Conservation (phyloP, 2,888 invertebrate species). For the Conops quadrifasciatus region DNA sequence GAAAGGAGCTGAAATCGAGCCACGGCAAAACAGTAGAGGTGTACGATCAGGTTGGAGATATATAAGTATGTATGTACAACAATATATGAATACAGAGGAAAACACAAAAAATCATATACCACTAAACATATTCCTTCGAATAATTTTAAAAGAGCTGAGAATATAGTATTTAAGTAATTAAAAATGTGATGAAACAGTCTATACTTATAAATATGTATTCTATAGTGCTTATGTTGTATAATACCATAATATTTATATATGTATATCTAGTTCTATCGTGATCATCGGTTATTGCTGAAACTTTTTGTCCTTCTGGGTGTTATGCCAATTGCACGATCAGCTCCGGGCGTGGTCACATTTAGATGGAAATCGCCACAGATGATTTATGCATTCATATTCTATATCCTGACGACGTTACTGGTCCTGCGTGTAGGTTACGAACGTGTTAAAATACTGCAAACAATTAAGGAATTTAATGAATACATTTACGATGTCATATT, state of each 20-base stretch:
- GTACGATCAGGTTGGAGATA: constrained; percentile 65
- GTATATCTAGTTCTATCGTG: constrained; percentile 69
- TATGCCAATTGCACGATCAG: constrained; percentile 71
- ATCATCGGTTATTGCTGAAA: constrained; percentile 72
- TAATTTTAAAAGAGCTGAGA: too few relatives aligned
- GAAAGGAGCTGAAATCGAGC: constrained; percentile 68
- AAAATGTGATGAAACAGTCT: too few relatives aligned
- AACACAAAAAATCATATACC: not conserved
- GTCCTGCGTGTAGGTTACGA: constrained; percentile 72
- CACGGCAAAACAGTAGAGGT: constrained; percentile 71
- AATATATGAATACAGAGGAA: too few relatives aligned
- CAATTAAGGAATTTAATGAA: constrained; percentile 73
- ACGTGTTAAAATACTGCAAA: constrained; percentile 69
- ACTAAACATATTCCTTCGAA: constrained; percentile 6
- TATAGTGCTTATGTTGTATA: not conserved
- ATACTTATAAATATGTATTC: not conserved
- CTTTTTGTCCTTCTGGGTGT: constrained; percentile 72
- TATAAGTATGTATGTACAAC: not conserved
- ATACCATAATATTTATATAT: constrained; percentile 16
- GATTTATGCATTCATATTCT: constrained; percentile 72
- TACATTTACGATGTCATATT: constrained; percentile 75
- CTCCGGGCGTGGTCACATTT: constrained; percentile 70
- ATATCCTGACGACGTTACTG: constrained; percentile 68
- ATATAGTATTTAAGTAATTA: too few relatives aligned
- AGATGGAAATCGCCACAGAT: constrained; percentile 72